Evolutionary conservation across 2,797 vertebrate genomes (phyloP).

Genomic region (Bovichtus variegatus): DNA sequence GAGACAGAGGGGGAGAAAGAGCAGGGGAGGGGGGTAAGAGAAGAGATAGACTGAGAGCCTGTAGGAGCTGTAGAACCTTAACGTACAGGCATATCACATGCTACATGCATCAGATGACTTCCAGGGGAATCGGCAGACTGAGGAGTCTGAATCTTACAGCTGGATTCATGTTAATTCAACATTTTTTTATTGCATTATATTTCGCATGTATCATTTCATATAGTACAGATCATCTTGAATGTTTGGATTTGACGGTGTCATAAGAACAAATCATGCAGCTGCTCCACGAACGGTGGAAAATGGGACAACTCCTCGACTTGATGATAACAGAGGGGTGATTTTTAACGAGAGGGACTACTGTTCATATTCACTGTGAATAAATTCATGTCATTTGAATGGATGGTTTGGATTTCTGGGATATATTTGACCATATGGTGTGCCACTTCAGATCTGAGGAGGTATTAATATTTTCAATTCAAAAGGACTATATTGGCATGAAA

Average conservation of each 20-base stretch:
- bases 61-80: not conserved
- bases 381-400: no score
- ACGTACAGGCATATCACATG: constrained; percentile 1
- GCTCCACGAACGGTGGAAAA: not conserved
- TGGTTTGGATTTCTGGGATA: no score
- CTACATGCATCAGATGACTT: not conserved
- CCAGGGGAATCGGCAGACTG: not conserved
- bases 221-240: not conserved
- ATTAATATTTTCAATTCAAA: no score
- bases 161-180: not conserved
- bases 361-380: not conserved
- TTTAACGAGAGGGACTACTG: not conserved
- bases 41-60: constrained; percentile 22
- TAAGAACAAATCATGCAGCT: not conserved
- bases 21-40: not conserved
- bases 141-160: not conserved
- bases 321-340: not conserved
- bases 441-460: no score
- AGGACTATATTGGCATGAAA: no score
- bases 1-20: constrained; percentile 21
- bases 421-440: no score
- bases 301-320: not conserved
- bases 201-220: not conserved
- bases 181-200: not conserved
- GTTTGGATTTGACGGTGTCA: constrained; percentile 6